These are phyloP conservation scores for Teleopsis dalmanni DNA, from an alignment of 1,140 invertebrate genomes.

Conservation along the genomic window DNA sequence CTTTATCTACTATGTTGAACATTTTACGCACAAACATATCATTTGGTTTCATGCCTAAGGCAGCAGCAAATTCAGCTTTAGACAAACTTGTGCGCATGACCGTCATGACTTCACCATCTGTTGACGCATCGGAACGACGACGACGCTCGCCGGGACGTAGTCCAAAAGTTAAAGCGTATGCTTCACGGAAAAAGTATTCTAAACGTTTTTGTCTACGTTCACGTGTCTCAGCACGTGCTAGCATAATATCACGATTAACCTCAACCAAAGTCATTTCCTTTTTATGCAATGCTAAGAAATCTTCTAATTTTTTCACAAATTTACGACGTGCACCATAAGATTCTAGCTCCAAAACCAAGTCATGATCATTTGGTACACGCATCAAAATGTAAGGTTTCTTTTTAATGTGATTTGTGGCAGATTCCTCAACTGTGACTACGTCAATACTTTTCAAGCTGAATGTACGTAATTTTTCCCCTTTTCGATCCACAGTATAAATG, in stretches of 20 bases:
- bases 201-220: constrained; percentile 87
- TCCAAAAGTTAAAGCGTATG: constrained; percentile 91
- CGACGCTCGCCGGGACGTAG: constrained; percentile 64
- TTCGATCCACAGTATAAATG: constrained; percentile 76
- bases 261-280: constrained; percentile 53
- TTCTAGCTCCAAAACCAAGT: constrained; percentile 91
- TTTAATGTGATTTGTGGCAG: constrained; percentile 62
- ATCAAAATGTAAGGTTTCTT: constrained; percentile 80
- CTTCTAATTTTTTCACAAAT: constrained; percentile 84
- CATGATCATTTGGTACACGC: constrained; percentile 85
- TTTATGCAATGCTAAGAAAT: constrained; percentile 73
- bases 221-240: constrained; percentile 91
- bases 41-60: constrained; percentile 91
- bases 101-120: constrained; percentile 78
- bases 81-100: constrained; percentile 91
- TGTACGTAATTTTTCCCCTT: constrained; percentile 79
- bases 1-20: constrained; percentile 98
- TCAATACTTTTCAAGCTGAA: constrained; percentile 70
- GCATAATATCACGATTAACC: constrained; percentile 70
- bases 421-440: constrained; percentile 74
- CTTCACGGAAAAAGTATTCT: constrained; percentile 97
- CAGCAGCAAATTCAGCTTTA: constrained; percentile 93
- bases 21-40: constrained; percentile 98
- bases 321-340: constrained; percentile 71
- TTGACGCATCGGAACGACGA: constrained; percentile 60